phyloP scores from a whole-genome alignment of 2,113 vertebrate species.

The Laticauda laticaudata region DNA sequence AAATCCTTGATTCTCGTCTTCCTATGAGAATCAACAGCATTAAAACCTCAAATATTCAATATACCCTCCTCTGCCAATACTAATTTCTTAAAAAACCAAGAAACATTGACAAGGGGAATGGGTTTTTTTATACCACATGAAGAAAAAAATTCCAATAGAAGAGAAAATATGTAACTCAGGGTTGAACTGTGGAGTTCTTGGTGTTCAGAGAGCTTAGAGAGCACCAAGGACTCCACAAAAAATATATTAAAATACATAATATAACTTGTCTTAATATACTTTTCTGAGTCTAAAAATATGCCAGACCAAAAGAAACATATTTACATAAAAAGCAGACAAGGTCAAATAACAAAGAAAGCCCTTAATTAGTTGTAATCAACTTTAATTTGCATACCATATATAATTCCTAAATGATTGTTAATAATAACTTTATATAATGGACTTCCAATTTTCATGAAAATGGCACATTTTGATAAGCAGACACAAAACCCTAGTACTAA shows the following conservation, averaged over 20 bases:
- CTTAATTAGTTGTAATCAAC: slow-evolving; percentile 99
- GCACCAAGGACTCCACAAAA: slow-evolving; percentile 59
- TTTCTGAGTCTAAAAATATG: slow-evolving; percentile 89
- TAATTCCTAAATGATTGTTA: slow-evolving; percentile 97
- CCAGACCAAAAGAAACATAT: slow-evolving; percentile 91
- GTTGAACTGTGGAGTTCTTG: not conserved
- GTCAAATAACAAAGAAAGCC: slow-evolving; percentile 99
- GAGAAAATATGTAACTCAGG: not conserved
- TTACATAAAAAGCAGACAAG: slow-evolving; percentile 99
- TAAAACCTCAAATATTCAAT: slow-evolving; percentile 32
- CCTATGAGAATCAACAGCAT: slow-evolving; percentile 31
- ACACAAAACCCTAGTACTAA: slow-evolving; percentile 91
- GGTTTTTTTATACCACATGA: slow-evolving; percentile 58
- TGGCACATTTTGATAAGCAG: slow-evolving; percentile 98
- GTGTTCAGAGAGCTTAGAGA: not conserved
- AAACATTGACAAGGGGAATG: slow-evolving; percentile 67
- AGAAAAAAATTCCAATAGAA: not conserved
- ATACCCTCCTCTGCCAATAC: slow-evolving; percentile 11
- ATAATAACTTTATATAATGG: slow-evolving; percentile 99
- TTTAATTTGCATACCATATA: slow-evolving; percentile 99
- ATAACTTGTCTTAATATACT: slow-evolving; percentile 87
- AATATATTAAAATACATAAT: slow-evolving; percentile 84
- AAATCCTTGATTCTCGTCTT: slow-evolving; percentile 42
- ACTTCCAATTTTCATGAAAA: slow-evolving; percentile 99
- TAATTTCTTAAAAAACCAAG: slow-evolving; percentile 59